Percentiles rank a stretch among this genome's conserved stretches.
Conservation (phyloP, 2,888 invertebrate genomes). For the Hirtodrosophila duncani region DNA sequence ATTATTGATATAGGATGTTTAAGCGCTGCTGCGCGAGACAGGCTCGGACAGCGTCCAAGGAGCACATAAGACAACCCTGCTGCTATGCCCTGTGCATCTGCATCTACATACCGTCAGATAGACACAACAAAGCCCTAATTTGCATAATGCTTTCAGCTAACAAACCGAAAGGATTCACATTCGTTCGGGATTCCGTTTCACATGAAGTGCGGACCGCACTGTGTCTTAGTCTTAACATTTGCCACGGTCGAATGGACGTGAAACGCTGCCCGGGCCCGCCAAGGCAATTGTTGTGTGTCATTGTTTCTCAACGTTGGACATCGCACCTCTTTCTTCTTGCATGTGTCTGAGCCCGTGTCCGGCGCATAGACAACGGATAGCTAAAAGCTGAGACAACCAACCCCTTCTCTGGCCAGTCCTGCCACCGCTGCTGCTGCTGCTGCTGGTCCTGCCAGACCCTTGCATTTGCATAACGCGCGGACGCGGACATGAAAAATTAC, state of each 20-base stretch:
- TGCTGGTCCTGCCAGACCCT: constrained; percentile 19
- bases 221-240: constrained; percentile 45
- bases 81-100: too few species aligned
- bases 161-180: constrained; percentile 43
- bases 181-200: constrained; percentile 52
- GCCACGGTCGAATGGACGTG: constrained; percentile 59
- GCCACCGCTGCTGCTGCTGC: too few species aligned
- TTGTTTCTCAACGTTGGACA: constrained; percentile 77
- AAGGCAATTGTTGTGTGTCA: constrained; percentile 61
- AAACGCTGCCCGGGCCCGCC: constrained; percentile 21
- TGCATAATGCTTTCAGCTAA: constrained; percentile 70
- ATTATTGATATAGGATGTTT: constrained; percentile 54
- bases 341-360: constrained; percentile 38
- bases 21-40: constrained; percentile 1
- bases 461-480: constrained; percentile 30
- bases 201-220: constrained; percentile 5
- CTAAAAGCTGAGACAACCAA: too few species aligned
- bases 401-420: constrained; percentile 35
- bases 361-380: constrained; percentile 31
- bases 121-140: constrained; percentile 51
- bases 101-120: constrained; percentile 1
- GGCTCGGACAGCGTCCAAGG: constrained; percentile 66
- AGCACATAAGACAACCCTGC: constrained; percentile 13
- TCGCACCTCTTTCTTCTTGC: constrained; percentile 72
- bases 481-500: constrained; percentile 10